Evolutionary conservation across 2,888 invertebrate genomes (phyloP).

Genomic region (Teinopalpus imperialis): DNA sequence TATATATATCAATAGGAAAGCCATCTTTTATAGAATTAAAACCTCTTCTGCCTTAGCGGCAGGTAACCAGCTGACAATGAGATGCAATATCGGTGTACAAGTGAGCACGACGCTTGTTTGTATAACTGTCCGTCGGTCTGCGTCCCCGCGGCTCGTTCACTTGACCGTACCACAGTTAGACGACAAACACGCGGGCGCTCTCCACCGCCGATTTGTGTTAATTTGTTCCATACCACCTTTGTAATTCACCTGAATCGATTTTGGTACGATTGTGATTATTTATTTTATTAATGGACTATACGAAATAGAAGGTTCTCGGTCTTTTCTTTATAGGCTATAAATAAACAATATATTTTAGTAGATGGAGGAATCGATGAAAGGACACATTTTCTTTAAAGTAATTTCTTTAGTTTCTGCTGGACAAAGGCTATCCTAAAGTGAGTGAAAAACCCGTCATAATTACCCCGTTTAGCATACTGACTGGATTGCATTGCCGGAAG

Average conservation of each 20-base stretch:
- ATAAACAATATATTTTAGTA: too few species aligned
- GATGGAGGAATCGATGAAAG: too few species aligned
- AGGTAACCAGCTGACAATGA: slow-evolving; percentile 59
- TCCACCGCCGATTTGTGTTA: slow-evolving; percentile 67
- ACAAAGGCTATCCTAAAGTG: too few species aligned
- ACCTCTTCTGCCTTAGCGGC: slow-evolving; percentile 58
- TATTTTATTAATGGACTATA: neutral
- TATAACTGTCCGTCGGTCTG: slow-evolving; percentile 61
- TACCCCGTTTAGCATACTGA: too few species aligned
- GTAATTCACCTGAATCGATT: slow-evolving; percentile 49
- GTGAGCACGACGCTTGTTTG: slow-evolving; percentile 68
- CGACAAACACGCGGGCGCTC: slow-evolving; percentile 55
- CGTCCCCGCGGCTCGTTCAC: slow-evolving; percentile 60
- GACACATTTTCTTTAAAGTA: too few species aligned
- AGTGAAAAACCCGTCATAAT: too few species aligned
- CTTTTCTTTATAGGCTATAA: too few species aligned
- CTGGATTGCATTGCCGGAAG: too few species aligned
- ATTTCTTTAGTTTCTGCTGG: too few species aligned
- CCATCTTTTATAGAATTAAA: slow-evolving; percentile 38
- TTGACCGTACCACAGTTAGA: slow-evolving; percentile 71
- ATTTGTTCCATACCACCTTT: slow-evolving; percentile 70
- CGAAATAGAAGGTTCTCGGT: neutral
- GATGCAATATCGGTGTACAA: slow-evolving; percentile 72
- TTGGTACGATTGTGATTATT: slow-evolving; percentile 3
- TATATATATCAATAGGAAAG: slow-evolving; percentile 29